Base-by-base conservation (phyloP, 2,888 invertebrate genomes). In the Scotopteryx bipunctaria region DNA sequence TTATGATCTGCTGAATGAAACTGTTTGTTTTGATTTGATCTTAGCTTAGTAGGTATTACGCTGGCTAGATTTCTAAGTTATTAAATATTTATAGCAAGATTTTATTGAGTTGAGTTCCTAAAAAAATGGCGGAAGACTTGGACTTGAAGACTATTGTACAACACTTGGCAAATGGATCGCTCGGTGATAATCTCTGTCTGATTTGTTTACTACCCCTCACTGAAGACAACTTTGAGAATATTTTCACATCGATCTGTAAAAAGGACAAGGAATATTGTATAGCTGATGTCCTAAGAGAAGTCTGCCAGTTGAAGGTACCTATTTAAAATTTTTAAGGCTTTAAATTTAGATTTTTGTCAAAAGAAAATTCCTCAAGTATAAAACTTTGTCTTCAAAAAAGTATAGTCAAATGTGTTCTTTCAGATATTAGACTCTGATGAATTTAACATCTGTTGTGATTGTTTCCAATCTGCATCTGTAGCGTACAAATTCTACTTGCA, bases 201-300 rank as follows among this genome's bases (percentile, higher is more conserved):
- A 67, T 84, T 64, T 90, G 89, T 63, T 72, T 89, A 41, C 43
- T 60, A 23, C 80, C 79, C 3, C 57, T 86, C 14, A 63, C 59
- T 29, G 73, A 71, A n/a, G 35, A 43, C 9, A 27, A 57, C 9
- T 77, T 65, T 56, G 87, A 88, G 55, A 83, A 80, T 63, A 73
- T 86, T 45, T 84, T 81, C 44, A 86, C 88, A 0, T 76, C 67
- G 58, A 64, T 89, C 36, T 83, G 81, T 61, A 85, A 78, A 58
- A 76, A 73, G 44, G 75, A 78, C 11, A 63, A 69, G 11, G 82
- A 84, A 47, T 87, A 77, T 66, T 82, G 84, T 55, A 70, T 86
- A 43, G 86, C 86, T 14, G 81, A 86, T 64, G 71, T 84, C 5
- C 57, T 88, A 0, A 59, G 71, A 46, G 66, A 72, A 33, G 47